Base-by-base conservation (phyloP, 1,140 invertebrate genomes). In the Eulimnadia texana region DNA sequence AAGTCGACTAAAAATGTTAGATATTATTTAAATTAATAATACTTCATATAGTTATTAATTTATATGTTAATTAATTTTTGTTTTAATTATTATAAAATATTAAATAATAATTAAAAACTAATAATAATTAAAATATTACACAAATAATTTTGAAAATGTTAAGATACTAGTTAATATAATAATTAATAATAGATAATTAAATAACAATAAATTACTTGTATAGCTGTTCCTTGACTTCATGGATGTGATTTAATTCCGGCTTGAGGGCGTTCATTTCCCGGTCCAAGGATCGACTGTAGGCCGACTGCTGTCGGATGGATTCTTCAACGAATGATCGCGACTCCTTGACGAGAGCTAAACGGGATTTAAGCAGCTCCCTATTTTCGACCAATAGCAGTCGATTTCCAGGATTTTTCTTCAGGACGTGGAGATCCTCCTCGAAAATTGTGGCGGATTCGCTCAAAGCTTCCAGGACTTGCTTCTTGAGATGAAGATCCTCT, bases 241-340 rank as follows among this genome's bases (percentile, higher is more conserved):
- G 79, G 33, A 93, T 73, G 66, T 83, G 77, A 65, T 84, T 80
- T 25, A 96, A 79, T 69, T 93, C 87, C 3, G 89, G 88, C 72
- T 93, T 93, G 42, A 93, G 75, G 50, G 80, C 80, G 68, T 84
- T 89, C 73, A 94, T 89, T 75, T 96, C 87, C 66, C 90, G 80
- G 70, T 96, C 92, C 3, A 94, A 74, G 13, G 81, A 75, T 64
- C 88, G 80, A 68, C 86, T 86, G 63, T 84, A 82, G 22, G 82
- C 80, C 27, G 85, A 81, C 70, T 87, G 84, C 52, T 82, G 77
- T 65, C 84, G 83, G 29, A 95, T 76, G 71, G 84, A 85, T 52
- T 84, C 79, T 66, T 90, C 84, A 22, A 95, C 72, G 61, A 83
- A 78, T 57, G 81, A 75, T 66, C 79, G 81, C 66, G 84, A 86